These are phyloP conservation scores for Parnassius smintheus DNA, from an alignment of 2,888 invertebrate genomes.

Conservation along the genomic window DNA sequence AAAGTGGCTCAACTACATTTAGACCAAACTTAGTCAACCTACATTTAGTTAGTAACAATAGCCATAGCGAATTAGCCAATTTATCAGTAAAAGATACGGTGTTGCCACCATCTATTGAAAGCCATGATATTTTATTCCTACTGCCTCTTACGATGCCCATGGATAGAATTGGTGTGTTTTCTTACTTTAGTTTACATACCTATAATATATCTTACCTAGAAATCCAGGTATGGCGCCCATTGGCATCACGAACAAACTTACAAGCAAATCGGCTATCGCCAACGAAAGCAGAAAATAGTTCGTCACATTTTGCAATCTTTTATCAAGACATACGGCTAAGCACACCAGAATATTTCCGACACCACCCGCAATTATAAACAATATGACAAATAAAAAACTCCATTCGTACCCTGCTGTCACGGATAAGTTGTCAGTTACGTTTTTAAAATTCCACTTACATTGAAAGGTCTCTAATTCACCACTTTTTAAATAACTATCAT, in stretches of 20 bases:
- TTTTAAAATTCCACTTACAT: slow-evolving; percentile 62
- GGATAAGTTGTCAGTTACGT: slow-evolving; percentile 44
- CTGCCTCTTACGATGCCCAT: too few relatives aligned
- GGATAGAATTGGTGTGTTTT: too few relatives aligned
- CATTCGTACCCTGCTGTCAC: slow-evolving; percentile 83
- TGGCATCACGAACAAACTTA: slow-evolving; percentile 97
- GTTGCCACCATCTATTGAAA: too few relatives aligned
- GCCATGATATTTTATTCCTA: too few relatives aligned
- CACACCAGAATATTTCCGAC: slow-evolving; percentile 96
- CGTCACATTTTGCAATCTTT: slow-evolving; percentile 95
- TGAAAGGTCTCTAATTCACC: slow-evolving; percentile 53
- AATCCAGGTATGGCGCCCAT: slow-evolving; percentile 96
- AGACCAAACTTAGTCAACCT: too few relatives aligned
- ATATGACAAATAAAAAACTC: slow-evolving; percentile 91
- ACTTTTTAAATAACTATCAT: slow-evolving; percentile 42
- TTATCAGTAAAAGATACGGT: too few relatives aligned
- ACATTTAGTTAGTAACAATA: too few relatives aligned
- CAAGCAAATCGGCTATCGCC: slow-evolving; percentile 95
- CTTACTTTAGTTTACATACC: too few relatives aligned
- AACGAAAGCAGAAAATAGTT: slow-evolving; percentile 97
- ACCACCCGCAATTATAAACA: slow-evolving; percentile 93
- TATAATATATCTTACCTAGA: slow-evolving; percentile 85
- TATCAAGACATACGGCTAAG: slow-evolving; percentile 94
- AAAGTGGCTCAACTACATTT: too few relatives aligned
- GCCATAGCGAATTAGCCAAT: too few relatives aligned